Conservation (phyloP, 2,797 vertebrate species). For the Chlorospingus flavigularis region DNA sequence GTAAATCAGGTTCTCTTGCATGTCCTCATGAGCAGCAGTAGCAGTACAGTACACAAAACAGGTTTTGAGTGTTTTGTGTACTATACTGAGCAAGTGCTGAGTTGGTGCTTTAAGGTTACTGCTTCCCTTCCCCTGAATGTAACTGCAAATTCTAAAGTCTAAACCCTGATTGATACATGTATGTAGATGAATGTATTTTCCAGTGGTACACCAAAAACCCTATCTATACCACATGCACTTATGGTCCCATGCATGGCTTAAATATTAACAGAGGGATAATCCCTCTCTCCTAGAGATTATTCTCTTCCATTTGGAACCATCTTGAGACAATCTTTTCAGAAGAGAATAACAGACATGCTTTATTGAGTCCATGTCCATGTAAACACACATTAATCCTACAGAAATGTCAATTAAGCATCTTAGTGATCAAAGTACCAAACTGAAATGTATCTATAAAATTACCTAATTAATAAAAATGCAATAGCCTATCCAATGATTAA, state of each 20-base stretch:
- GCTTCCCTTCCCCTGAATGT: background rate
- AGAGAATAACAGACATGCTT: background rate
- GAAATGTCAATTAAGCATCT: background rate
- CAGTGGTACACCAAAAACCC: background rate
- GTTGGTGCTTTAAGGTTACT: background rate
- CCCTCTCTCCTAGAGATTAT: background rate
- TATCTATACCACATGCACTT: background rate
- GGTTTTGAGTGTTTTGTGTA: background rate
- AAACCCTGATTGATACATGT: background rate
- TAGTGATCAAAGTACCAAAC: background rate
- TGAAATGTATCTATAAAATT: background rate
- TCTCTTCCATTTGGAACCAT: background rate
- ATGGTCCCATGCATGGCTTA: rapidly evolving
- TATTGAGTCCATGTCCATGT: background rate
- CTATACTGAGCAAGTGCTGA: background rate
- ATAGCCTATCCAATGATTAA: background rate
- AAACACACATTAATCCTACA: background rate
- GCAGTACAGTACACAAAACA: background rate
- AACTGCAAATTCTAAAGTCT: background rate
- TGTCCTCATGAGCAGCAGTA: background rate
- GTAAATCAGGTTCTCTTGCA: background rate
- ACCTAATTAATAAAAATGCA: background rate
- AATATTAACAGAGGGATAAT: background rate
- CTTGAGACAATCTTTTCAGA: background rate
- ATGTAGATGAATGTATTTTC: background rate